phyloP scores from a whole-genome alignment of 1,140 invertebrate species.

The Lepidostoma basale region DNA sequence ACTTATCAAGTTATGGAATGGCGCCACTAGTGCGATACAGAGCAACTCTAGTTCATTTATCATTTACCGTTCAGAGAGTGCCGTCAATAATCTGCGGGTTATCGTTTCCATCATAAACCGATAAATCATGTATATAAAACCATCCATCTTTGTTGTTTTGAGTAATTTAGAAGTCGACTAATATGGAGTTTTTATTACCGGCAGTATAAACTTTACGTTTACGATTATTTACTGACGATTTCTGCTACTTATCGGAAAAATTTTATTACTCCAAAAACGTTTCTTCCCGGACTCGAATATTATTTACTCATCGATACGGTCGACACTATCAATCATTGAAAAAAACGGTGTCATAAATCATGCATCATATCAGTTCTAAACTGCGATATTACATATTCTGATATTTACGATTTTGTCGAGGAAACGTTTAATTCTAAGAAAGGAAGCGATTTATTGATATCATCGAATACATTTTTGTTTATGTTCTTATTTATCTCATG shows the following conservation, averaged over 20 bases:
- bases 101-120: conserved; percentile 32
- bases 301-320: not conserved
- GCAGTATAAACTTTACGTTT: conserved; percentile 16
- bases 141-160: conserved; percentile 30
- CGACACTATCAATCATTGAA: not conserved
- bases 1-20: conserved; percentile 38
- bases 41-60: conserved; percentile 44
- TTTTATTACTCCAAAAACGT: not conserved
- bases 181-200: conserved; percentile 27
- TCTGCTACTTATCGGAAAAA: conserved; percentile 3
- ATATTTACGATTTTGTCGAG: no score
- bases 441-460: no score
- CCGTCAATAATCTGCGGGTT: conserved; percentile 29
- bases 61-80: conserved; percentile 43
- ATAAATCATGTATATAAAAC: conserved; percentile 46
- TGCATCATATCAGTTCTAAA: no score
- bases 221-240: not conserved
- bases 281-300: not conserved
- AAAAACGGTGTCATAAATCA: no score
- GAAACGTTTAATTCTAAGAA: no score
- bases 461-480: no score
- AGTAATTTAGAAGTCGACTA: conserved; percentile 39
- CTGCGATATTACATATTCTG: no score
- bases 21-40: conserved; percentile 20
- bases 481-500: no score